A percentile compares a stretch with the other conserved stretches of the same genome.
Evolutionary conservation across 2,113 vertebrate species (phyloP).

Genomic region (Pavo muticus): DNA sequence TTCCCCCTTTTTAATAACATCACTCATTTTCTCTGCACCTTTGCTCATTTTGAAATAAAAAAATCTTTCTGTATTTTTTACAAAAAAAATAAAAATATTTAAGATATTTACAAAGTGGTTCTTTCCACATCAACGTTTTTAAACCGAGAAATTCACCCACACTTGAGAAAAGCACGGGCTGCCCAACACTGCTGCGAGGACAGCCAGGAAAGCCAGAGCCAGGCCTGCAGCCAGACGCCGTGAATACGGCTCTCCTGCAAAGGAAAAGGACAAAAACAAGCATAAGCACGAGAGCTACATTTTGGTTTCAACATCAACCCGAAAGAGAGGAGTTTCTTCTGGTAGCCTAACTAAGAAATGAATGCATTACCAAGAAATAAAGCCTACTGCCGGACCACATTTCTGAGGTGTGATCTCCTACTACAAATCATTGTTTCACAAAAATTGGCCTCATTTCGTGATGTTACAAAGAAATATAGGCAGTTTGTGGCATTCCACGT

Average conservation of each 20-base stretch:
- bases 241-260: constrained; percentile 86
- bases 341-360: not conserved
- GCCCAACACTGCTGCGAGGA: constrained; percentile 78
- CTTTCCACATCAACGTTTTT: not conserved
- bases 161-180: constrained; percentile 82
- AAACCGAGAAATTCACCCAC: constrained; percentile 42
- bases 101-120: not conserved
- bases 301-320: not conserved
- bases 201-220: constrained; percentile 80
- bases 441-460: not conserved
- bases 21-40: not conserved
- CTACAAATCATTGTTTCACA: not conserved
- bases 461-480: rapidly evolving
- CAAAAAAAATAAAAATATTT: not conserved
- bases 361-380: not conserved
- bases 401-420: not conserved
- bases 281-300: not conserved
- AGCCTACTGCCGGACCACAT: not conserved
- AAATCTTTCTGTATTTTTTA: no score
- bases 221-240: constrained; percentile 88
- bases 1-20: not conserved
- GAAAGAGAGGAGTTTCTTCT: not conserved
- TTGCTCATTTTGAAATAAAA: no score
- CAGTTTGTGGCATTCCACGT: not conserved
- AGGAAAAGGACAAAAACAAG: not conserved